These are phyloP conservation scores for Microctonus hyperodae DNA, from an alignment of 2,888 invertebrate species.

Conservation along the genomic window DNA sequence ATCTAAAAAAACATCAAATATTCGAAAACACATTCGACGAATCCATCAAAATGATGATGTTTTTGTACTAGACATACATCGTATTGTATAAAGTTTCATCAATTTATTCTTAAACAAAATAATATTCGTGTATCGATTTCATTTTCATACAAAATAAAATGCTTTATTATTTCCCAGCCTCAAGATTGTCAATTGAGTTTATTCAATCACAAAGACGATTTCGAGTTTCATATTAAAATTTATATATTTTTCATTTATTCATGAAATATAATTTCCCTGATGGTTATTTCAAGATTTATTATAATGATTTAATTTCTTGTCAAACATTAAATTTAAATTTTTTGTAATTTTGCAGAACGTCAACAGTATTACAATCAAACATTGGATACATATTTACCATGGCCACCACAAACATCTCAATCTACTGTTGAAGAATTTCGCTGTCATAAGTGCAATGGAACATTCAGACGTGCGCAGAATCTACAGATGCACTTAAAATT, in stretches of 20 bases:
- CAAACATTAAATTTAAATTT: neutral
- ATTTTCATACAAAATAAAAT: neutral
- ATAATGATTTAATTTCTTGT: neutral
- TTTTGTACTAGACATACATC: constrained; percentile 45
- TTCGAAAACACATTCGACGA: constrained; percentile 51
- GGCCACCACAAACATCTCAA: neutral
- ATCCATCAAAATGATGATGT: constrained; percentile 45
- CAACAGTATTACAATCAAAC: neutral
- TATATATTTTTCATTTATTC: too few relatives aligned
- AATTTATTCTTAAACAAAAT: neutral
- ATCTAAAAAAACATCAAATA: constrained; percentile 53
- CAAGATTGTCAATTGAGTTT: constrained; percentile 38
- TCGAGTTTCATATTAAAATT: constrained; percentile 30
- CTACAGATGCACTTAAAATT: constrained; percentile 57
- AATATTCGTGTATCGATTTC: neutral
- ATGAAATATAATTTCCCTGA: too few relatives aligned
- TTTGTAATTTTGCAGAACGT: neutral
- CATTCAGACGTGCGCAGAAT: constrained; percentile 57
- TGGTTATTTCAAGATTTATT: too few relatives aligned
- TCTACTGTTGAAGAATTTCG: neutral
- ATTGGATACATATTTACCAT: neutral
- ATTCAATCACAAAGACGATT: constrained; percentile 30
- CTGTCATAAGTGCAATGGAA: constrained; percentile 47
- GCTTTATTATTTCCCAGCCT: neutral
- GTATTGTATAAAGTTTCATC: neutral